Percentiles rank a stretch among this genome's conserved stretches.
These are phyloP conservation scores for Lophotriccus pileatus DNA, from an alignment of 2,797 vertebrate genomes.

Conservation along the genomic window DNA sequence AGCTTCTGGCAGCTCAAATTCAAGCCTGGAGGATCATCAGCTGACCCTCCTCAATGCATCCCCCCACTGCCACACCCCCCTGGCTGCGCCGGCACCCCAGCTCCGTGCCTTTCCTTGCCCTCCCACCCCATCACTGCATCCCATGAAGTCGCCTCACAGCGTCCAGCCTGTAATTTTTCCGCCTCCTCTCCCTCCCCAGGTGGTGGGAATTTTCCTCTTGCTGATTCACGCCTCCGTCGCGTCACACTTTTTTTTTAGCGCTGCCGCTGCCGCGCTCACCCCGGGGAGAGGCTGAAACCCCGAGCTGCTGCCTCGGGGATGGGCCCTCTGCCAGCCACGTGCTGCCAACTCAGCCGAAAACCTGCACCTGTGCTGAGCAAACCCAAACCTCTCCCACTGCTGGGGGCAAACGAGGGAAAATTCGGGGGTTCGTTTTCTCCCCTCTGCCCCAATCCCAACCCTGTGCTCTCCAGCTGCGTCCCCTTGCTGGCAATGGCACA, in stretches of 20 bases:
- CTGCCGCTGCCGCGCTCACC: background rate
- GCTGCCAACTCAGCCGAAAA: background rate
- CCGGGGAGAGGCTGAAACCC: slow-evolving; percentile 23
- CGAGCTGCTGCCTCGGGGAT: background rate
- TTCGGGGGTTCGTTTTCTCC: background rate
- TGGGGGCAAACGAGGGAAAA: background rate
- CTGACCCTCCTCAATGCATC: no score
- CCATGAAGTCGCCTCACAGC: background rate
- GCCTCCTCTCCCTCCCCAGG: background rate
- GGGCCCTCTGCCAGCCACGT: slow-evolving; percentile 23
- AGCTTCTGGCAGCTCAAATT: background rate
- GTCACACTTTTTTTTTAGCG: background rate
- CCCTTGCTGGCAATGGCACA: background rate
- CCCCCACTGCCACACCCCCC: accelerated
- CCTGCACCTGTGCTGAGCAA: background rate
- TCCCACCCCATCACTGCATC: background rate
- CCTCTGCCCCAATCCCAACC: background rate
- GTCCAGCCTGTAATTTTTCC: background rate
- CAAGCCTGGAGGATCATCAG: background rate
- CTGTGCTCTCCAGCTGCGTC: accelerated
- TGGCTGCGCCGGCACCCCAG: background rate
- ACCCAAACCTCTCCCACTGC: background rate
- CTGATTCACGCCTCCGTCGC: background rate
- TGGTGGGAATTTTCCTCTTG: slow-evolving; percentile 34
- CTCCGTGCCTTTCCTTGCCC: background rate